These are phyloP conservation scores for Edolisoma coerulescens DNA, from an alignment of 2,113 vertebrate genomes.

Conservation along the genomic window DNA sequence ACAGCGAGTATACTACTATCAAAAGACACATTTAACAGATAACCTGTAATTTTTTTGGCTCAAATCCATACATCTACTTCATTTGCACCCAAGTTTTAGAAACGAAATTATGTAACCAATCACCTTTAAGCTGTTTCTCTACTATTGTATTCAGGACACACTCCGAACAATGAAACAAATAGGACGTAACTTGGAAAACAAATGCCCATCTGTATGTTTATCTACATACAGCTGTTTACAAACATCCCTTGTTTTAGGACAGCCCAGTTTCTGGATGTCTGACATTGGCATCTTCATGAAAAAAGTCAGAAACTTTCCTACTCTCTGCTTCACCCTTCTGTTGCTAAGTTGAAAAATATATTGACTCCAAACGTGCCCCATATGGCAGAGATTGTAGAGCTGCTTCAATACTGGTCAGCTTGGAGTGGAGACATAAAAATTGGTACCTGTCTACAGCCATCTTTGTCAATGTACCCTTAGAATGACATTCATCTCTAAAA, in stretches of 20 bases:
- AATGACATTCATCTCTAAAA: not conserved
- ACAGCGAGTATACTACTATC: not conserved
- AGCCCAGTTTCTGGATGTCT: not conserved
- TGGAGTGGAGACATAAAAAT: not conserved
- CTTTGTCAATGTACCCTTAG: not conserved
- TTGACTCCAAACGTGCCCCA: not conserved
- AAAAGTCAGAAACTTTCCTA: not conserved
- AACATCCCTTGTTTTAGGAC: not conserved
- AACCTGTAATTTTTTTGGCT: not conserved
- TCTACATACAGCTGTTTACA: not conserved
- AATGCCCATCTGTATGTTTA: not conserved
- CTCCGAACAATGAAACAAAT: not conserved
- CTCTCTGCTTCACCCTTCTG: not conserved
- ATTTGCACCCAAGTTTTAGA: not conserved
- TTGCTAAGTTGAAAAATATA: not conserved
- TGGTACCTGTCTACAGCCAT: not conserved
- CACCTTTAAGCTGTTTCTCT: not conserved
- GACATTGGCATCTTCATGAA: not conserved
- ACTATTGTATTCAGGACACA: not conserved
- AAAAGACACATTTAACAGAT: not conserved
- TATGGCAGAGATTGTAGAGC: not conserved
- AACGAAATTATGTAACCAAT: fast-evolving
- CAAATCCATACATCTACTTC: not conserved
- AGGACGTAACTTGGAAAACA: not conserved
- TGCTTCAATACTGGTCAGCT: not conserved